Evolutionary conservation across 2,113 vertebrate species (phyloP), one percentile per base, ranked within the genome.

Genomic region (Corvus cornix): DNA sequence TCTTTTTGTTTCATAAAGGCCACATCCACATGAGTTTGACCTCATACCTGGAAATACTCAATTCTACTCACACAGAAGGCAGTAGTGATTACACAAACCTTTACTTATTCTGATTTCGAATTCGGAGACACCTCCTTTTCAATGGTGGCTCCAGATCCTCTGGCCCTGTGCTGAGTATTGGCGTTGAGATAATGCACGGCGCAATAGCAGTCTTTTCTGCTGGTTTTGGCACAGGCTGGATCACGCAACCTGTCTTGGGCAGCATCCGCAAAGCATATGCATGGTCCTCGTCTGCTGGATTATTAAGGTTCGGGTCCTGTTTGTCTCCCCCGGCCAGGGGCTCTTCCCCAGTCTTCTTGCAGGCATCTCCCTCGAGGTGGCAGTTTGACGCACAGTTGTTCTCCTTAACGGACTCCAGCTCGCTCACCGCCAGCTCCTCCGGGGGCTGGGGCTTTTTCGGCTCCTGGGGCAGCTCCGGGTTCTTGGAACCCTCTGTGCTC

Each of bases 31-130:
- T 0, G 9, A 66, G 68, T 88, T 72, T 84, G 55, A 80, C 87
- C 86, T 81, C 69, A 72, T 31, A 93, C 68, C 88, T 91, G 90
- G 78, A 96, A 93, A 96, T 73, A 91, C 76, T 74, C 58, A 63
- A 64, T 94, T 96, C 90, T 95, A 97, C 66, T 87, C 87, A 96
- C 86, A 96, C 83, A 94, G 90, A 96, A 96, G 93, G 94, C 94
- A 95, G 93, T 75, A 97, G 95, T 31, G 88, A 95, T 95, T 89
- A 97, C 98, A 99, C 98, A 98, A 98, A 99, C 98, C 98, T 99
- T 98, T 98, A 99, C 98, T 99, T 99, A 98, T 99, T 99, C 98
- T 99, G 99, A 99, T 99, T 99, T 99, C 99, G 99, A 98, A 99
- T 99, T 98, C 99, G 99, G 98, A 99, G 99, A 97, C 99, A 99